Conservation (phyloP, 2,113 vertebrate species). For the Aegotheles bennettii region DNA sequence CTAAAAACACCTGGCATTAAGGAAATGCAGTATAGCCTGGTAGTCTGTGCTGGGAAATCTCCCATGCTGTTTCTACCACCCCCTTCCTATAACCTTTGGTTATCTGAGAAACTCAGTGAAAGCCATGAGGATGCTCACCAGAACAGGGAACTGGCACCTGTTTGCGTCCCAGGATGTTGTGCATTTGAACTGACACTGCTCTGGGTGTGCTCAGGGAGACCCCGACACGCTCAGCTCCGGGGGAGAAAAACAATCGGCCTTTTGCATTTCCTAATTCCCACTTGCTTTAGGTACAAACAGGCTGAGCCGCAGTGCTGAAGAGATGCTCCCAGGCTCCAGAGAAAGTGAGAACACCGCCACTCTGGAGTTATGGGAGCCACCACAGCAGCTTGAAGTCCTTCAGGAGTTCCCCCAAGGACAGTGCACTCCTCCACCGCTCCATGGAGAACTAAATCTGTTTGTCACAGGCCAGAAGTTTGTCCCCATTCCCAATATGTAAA, state of each 20-base stretch:
- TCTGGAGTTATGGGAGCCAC: neutral
- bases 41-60: neutral
- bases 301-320: neutral
- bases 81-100: neutral
- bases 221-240: neutral
- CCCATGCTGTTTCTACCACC: neutral
- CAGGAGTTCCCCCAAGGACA: neutral
- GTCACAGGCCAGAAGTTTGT: conserved; percentile 14
- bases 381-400: neutral
- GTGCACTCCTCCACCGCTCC: neutral
- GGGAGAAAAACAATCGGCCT: neutral
- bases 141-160: neutral
- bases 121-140: neutral
- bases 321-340: neutral
- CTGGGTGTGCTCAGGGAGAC: neutral
- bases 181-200: neutral
- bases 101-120: neutral
- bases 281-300: neutral
- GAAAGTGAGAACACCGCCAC: too few relatives aligned
- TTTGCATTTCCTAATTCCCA: neutral
- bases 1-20: neutral
- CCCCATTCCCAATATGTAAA: conserved; percentile 24
- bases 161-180: rapidly evolving
- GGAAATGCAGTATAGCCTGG: neutral
- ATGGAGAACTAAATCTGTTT: neutral